Evolutionary conservation across 1,140 invertebrate species (phyloP), one percentile per base, ranked within the genome.

Genomic region (Drosophila obscura): DNA sequence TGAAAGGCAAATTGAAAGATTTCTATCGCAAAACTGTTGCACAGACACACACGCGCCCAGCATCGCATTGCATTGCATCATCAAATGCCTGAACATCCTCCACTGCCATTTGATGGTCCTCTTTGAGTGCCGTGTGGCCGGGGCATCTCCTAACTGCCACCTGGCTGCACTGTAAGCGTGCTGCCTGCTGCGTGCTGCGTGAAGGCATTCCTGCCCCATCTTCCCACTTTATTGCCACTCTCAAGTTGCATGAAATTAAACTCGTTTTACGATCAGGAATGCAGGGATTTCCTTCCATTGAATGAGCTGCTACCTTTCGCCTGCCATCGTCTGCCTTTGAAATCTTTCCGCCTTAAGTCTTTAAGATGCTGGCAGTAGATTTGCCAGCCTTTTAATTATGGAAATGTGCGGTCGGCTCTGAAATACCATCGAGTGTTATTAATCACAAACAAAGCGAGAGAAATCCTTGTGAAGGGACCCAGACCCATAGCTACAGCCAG

Each of bases 201-300:
- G 78, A 46, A 56, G 82, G 83, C 64, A 85, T 85, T 75, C 8
- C 22, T 79, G 57, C 62, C 62, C 43, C 74, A 83, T 71, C 67
- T 87, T n/a, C n/a, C n/a, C n/a, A n/a, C n/a, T n/a, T 87, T 87
- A 87, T 87, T 87, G 76, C 79, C 83, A 87, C 79, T 88, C 83
- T 77, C 76, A 31, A 83, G 83, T 83, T 87, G 83, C 83, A 83
- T 80, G 83, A 88, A 87, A 88, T 88, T 67, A 77, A 88, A 88
- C 61, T 63, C 65, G 35, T 77, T 87, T 87, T 87, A 87, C 83
- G 83, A 88, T 57, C 72, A 77, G 68, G 72, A 73, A 88, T 88
- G 83, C 51, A 69, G 43, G 52, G 63, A 51, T 74, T 61, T 64
- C 22, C 44, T 48, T 49, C 35, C 35, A 39, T 13, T 8, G 4